These are phyloP conservation scores for Morpho helenor DNA, from an alignment of 2,888 invertebrate species.

Conservation along the genomic window DNA sequence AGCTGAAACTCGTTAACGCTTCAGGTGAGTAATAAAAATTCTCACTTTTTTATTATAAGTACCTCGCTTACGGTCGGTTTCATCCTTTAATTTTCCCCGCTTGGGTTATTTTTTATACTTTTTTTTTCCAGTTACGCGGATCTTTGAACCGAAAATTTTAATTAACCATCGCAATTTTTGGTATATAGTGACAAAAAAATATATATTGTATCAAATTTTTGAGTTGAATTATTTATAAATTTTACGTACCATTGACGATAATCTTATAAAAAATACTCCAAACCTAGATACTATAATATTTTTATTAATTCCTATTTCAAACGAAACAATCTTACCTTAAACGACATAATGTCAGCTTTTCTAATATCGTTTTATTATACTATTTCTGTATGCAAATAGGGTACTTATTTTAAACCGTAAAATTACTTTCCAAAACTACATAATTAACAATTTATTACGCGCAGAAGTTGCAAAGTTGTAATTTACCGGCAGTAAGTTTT, in stretches of 20 bases:
- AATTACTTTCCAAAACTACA: neutral
- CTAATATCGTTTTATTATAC: too few species aligned
- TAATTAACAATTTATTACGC: constrained; percentile 12
- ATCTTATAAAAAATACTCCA: too few species aligned
- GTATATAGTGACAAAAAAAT: constrained; percentile 17
- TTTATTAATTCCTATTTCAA: too few species aligned
- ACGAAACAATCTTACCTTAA: too few species aligned
- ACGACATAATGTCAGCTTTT: too few species aligned
- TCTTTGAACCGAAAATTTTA: constrained; percentile 20
- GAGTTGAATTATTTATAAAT: too few species aligned
- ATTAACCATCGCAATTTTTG: constrained; percentile 18
- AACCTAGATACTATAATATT: too few species aligned
- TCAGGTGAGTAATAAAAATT: constrained; percentile 60
- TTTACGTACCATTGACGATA: too few species aligned
- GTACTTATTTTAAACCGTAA: too few species aligned
- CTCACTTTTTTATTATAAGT: constrained; percentile 52
- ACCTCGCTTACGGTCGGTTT: constrained; percentile 58
- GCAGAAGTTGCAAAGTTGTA: constrained; percentile 20
- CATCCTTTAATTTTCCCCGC: constrained; percentile 58
- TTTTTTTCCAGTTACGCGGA: constrained; percentile 22
- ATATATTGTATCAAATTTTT: neutral
- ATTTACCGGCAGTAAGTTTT: constrained; percentile 24
- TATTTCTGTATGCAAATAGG: too few species aligned
- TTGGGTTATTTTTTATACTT: constrained; percentile 42
- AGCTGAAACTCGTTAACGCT: constrained; percentile 54